Conservation (phyloP, 2,888 invertebrate species). For the Coenonympha glycerion region DNA sequence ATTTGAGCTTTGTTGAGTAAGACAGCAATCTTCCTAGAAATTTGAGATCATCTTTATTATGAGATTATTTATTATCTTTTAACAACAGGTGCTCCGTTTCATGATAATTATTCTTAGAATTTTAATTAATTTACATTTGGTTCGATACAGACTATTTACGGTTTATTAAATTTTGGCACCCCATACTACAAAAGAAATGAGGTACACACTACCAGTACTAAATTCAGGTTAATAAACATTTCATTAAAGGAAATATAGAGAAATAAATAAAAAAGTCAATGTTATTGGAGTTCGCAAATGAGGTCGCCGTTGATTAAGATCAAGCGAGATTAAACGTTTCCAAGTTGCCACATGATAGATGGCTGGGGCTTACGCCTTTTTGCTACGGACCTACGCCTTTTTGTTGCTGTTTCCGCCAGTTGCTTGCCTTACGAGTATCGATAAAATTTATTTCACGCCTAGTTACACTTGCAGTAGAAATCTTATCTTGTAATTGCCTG, state of each 20-base stretch:
- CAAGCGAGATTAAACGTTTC: slow-evolving; percentile 60
- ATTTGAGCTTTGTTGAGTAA: no score
- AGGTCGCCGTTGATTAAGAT: slow-evolving; percentile 65
- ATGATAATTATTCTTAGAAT: neutral
- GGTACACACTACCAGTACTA: no score
- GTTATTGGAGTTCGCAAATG: slow-evolving; percentile 43
- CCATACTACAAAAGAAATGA: no score
- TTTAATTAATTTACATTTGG: no score
- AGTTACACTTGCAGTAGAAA: neutral
- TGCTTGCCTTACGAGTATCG: neutral
- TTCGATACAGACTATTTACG: no score
- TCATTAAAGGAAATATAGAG: no score
- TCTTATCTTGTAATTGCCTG: neutral
- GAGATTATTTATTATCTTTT: no score
- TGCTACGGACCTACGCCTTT: neutral
- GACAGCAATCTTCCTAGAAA: no score
- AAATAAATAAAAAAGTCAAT: slow-evolving; percentile 22
- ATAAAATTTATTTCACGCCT: neutral
- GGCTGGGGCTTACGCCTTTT: slow-evolving; percentile 38
- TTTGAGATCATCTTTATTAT: no score
- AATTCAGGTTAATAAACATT: no score
- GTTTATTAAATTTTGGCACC: no score
- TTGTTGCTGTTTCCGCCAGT: neutral
- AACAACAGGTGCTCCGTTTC: neutral
- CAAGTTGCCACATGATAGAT: slow-evolving; percentile 53